These are phyloP conservation scores for Neria commutata DNA, from an alignment of 2,888 invertebrate species.

Conservation along the genomic window DNA sequence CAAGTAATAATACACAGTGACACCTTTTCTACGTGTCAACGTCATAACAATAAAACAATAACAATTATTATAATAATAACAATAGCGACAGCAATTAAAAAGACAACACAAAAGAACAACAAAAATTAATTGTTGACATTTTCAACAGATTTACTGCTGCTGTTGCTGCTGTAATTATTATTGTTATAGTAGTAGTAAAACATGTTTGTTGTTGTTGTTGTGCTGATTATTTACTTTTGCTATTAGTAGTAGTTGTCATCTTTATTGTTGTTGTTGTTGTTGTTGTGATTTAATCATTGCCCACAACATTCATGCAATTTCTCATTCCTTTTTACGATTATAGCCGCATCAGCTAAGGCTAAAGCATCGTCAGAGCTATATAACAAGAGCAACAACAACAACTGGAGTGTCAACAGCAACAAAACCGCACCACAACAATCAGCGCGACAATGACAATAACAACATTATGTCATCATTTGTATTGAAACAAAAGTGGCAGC, in stretches of 20 bases:
- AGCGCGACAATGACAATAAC: not conserved
- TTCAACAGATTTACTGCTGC: not conserved
- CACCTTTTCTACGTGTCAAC: too few species aligned
- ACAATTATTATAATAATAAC: too few species aligned
- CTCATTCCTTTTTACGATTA: constrained; percentile 7
- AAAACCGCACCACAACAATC: not conserved
- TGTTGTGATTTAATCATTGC: constrained; percentile 12
- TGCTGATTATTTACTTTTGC: not conserved
- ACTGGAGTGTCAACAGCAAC: constrained; percentile 2
- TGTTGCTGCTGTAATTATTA: not conserved
- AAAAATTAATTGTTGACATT: constrained; percentile 13
- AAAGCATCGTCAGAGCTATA: constrained; percentile 5
- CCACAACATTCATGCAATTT: constrained; percentile 8
- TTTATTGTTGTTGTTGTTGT: constrained; percentile 1
- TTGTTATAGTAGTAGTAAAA: not conserved
- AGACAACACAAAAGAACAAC: not conserved
- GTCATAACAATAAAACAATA: too few species aligned
- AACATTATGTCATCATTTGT: constrained; percentile 13
- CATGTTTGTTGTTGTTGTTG: constrained; percentile 10
- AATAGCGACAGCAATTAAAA: not conserved
- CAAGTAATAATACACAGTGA: too few species aligned
- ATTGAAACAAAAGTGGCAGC: constrained; percentile 6
- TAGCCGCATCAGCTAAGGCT: not conserved
- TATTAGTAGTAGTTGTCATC: not conserved
- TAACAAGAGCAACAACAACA: not conserved